phyloP scores from a whole-genome alignment of 2,113 vertebrate genomes.

The Pagrus major region DNA sequence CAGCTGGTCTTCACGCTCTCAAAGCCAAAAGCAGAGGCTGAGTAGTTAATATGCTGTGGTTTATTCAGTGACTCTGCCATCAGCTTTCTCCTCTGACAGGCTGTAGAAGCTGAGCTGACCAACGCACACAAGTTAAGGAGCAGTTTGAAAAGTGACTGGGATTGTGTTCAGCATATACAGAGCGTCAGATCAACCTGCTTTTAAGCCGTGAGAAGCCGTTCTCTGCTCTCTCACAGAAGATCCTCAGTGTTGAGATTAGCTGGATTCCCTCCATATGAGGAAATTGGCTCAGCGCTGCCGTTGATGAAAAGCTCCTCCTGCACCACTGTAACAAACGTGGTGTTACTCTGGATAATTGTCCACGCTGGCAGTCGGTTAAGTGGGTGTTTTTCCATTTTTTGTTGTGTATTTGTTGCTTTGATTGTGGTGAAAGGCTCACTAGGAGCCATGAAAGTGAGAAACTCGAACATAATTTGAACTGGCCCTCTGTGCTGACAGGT shows the following conservation, averaged over 20 bases:
- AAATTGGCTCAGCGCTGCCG: conserved; percentile 24
- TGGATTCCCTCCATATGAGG: no score
- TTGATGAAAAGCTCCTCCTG: conserved; percentile 49
- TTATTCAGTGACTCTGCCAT: conserved; percentile 34
- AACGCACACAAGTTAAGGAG: neutral
- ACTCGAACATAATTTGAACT: no score
- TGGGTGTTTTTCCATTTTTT: neutral
- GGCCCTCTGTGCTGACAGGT: neutral
- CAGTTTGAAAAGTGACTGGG: conserved; percentile 48
- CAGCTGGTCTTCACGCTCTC: conserved; percentile 6
- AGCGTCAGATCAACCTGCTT: conserved; percentile 40
- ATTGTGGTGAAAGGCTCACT: conserved; percentile 1
- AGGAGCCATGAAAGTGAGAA: neutral
- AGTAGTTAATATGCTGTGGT: neutral
- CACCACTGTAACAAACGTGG: conserved; percentile 13
- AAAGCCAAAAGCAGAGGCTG: neutral
- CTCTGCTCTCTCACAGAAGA: conserved; percentile 21
- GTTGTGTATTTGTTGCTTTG: conserved; percentile 1
- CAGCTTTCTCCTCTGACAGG: conserved; percentile 23
- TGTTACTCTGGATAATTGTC: conserved; percentile 27
- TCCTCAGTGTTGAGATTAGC: conserved; percentile 46
- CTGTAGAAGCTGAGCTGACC: conserved; percentile 10
- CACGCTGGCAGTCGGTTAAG: neutral
- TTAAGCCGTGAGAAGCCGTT: conserved; percentile 22
- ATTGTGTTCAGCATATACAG: conserved; percentile 13